Conservation (phyloP, 2,797 vertebrate genomes). For the Pseudopleuronectes americanus region DNA sequence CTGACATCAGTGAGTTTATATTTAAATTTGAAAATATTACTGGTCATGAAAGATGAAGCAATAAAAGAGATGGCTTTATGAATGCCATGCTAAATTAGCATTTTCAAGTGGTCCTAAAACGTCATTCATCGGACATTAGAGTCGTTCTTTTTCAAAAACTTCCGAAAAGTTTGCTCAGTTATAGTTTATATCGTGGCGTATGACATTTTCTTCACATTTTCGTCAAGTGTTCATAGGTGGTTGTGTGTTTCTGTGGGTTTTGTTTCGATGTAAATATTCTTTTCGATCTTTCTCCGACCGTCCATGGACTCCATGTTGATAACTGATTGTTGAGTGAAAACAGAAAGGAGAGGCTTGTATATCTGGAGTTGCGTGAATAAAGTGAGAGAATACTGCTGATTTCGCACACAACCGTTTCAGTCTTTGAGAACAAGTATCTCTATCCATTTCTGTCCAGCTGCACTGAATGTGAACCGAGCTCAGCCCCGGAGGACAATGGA, state of each 20-base stretch:
- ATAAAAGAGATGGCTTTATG: too few relatives aligned
- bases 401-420: constrained; percentile 23
- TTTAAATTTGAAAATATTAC: too few relatives aligned
- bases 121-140: too few relatives aligned
- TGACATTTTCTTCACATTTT: background rate
- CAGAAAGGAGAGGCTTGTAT: background rate
- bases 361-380: background rate
- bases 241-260: background rate
- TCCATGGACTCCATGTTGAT: background rate
- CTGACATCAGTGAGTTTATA: too few relatives aligned
- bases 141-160: too few relatives aligned
- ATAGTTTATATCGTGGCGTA: background rate
- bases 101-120: too few relatives aligned
- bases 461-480: constrained; percentile 49
- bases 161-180: background rate
- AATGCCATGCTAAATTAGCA: too few relatives aligned
- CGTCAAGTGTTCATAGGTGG: background rate
- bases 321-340: background rate
- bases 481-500: constrained; percentile 46
- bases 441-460: constrained; percentile 44
- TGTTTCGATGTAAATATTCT: background rate
- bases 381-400: constrained; percentile 40
- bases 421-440: constrained; percentile 41
- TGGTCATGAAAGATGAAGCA: too few relatives aligned
- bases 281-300: background rate